Evolutionary conservation across 2,113 vertebrate genomes (phyloP).

Genomic region (Australoheros scitulus): DNA sequence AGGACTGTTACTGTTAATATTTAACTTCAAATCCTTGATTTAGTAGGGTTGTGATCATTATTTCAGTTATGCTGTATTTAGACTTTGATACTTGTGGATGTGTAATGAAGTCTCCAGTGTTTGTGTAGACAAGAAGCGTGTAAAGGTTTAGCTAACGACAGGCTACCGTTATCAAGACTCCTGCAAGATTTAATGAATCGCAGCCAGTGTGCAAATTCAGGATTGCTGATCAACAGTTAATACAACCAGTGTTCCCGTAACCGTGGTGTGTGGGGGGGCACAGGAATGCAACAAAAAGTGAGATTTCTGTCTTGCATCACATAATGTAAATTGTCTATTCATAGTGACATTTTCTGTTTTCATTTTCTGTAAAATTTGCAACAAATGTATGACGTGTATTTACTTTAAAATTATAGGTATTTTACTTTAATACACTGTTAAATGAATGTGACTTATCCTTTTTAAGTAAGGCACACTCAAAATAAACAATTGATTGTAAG

Average conservation of each 20-base stretch:
- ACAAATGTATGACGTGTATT: background rate
- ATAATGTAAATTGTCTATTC: background rate
- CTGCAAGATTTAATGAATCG: background rate
- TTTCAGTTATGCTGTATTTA: background rate
- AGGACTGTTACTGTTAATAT: background rate
- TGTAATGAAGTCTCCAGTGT: background rate
- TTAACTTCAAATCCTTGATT: background rate
- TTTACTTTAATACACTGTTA: background rate
- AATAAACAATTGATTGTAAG: background rate
- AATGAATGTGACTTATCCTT: background rate
- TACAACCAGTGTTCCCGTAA: background rate
- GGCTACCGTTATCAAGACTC: background rate
- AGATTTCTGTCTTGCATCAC: no score
- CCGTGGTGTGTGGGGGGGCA: background rate
- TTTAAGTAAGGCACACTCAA: background rate
- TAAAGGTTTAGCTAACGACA: background rate
- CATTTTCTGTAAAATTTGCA: background rate
- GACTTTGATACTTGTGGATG: background rate
- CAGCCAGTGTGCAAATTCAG: background rate
- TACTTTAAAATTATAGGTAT: background rate
- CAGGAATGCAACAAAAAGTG: background rate
- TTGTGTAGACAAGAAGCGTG: background rate
- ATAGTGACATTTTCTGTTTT: background rate
- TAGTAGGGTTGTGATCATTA: background rate
- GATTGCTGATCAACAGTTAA: background rate